These are phyloP conservation scores for Aporrectodea caliginosa DNA, from an alignment of 1,140 invertebrate genomes.

Conservation along the genomic window DNA sequence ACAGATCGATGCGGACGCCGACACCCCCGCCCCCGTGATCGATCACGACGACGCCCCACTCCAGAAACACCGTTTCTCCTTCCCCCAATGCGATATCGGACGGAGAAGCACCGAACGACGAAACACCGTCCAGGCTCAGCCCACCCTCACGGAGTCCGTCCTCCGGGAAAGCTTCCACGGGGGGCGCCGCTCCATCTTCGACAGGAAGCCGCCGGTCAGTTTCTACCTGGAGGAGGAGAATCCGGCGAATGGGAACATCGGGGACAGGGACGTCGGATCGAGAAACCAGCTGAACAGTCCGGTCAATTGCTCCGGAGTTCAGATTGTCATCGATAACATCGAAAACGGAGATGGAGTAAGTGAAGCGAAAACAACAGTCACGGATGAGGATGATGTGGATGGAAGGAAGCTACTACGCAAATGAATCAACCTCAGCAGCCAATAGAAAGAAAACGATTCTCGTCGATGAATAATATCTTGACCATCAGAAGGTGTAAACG, in stretches of 20 bases:
- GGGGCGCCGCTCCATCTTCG: neutral
- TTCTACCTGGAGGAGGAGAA: neutral
- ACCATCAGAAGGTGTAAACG: too few species aligned
- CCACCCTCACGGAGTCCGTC: too few species aligned
- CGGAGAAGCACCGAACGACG: neutral
- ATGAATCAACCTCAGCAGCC: too few species aligned
- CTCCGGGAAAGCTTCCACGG: too few species aligned
- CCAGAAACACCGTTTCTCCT: neutral
- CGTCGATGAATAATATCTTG: too few species aligned
- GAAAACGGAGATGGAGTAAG: neutral
- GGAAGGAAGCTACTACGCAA: too few species aligned
- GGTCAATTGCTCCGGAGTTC: neutral
- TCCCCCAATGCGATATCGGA: neutral
- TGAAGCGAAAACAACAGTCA: too few species aligned
- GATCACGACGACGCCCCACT: neutral
- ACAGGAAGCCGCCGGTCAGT: neutral
- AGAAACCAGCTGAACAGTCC: too few species aligned
- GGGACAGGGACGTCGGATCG: neutral
- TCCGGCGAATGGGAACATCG: neutral
- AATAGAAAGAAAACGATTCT: too few species aligned
- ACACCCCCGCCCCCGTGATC: neutral
- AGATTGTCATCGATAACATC: neutral
- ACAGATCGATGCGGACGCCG: neutral
- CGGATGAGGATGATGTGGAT: too few species aligned
- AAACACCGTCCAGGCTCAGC: neutral